A percentile compares a stretch with the other conserved stretches of the same genome.
phyloP scores from a whole-genome alignment of 2,797 vertebrate genomes.

The Xenopus petersii region DNA sequence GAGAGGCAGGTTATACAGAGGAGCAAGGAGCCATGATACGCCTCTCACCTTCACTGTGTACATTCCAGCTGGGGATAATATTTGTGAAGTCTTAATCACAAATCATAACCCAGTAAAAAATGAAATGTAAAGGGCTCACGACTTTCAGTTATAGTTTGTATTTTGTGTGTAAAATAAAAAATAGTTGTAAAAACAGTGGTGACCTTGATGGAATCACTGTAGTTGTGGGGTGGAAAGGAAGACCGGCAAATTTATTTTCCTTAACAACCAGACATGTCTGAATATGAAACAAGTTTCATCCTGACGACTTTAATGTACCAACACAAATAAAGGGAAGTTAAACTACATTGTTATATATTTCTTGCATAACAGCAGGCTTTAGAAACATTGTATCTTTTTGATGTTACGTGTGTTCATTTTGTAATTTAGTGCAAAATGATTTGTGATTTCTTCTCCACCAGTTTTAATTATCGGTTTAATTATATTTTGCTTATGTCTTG shows the following conservation, averaged over 20 bases:
- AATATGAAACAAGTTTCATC: slow-evolving; percentile 1
- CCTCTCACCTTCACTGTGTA: slow-evolving; percentile 56
- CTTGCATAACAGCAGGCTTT: slow-evolving; percentile 4
- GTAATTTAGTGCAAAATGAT: slow-evolving; percentile 6
- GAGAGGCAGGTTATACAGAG: slow-evolving; percentile 45
- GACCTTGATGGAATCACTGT: slow-evolving; percentile 4
- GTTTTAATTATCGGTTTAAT: too few species aligned
- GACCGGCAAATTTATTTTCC: neutral
- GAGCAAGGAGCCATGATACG: slow-evolving; percentile 48
- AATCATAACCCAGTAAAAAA: slow-evolving; percentile 45
- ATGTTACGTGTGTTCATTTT: slow-evolving; percentile 13
- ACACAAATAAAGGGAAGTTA: slow-evolving; percentile 28
- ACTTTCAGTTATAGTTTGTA: slow-evolving; percentile 30
- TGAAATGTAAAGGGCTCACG: slow-evolving; percentile 58
- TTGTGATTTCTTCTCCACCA: slow-evolving; percentile 3
- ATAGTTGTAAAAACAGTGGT: neutral
- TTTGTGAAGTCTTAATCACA: slow-evolving; percentile 42
- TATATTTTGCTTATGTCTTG: slow-evolving; percentile 8
- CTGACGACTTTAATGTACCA: neutral
- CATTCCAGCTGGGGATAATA: slow-evolving; percentile 58
- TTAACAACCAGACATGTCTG: neutral
- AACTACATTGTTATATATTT: slow-evolving; percentile 8
- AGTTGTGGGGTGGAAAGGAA: neutral
- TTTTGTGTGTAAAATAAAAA: slow-evolving; percentile 2
- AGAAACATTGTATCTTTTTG: slow-evolving; percentile 6